Conservation (phyloP, 2,888 invertebrate genomes). For the Norana najaformis region DNA sequence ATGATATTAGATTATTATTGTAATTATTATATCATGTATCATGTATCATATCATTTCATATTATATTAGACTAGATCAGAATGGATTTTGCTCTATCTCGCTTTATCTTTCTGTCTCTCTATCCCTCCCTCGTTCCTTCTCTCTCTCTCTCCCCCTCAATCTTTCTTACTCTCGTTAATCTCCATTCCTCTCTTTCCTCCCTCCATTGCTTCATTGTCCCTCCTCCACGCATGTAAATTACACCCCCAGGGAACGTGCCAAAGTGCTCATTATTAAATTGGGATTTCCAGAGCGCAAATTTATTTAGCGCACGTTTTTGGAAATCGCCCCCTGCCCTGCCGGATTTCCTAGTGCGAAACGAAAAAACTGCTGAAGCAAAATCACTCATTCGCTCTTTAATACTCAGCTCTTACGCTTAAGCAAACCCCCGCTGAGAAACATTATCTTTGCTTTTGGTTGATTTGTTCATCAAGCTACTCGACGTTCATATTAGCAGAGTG, state of each 20-base stretch:
- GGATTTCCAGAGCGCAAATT: background rate
- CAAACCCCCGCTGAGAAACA: background rate
- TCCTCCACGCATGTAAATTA: no score
- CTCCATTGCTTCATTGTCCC: background rate
- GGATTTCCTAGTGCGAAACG: background rate
- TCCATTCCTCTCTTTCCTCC: background rate
- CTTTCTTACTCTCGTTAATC: background rate
- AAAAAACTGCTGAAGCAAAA: background rate
- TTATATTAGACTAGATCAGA: no score
- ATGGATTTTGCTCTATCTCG: no score
- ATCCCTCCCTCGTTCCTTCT: no score
- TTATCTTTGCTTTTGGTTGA: no score
- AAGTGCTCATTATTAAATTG: background rate
- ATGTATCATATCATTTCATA: no score
- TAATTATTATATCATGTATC: no score
- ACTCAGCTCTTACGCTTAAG: background rate
- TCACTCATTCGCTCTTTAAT: background rate
- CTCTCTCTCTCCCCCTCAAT: background rate
- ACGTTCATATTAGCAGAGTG: no score
- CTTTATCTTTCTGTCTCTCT: no score
- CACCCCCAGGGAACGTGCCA: background rate
- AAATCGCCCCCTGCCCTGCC: background rate
- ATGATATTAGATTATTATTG: no score
- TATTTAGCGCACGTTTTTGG: background rate
- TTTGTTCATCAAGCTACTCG: no score